A percentile compares a stretch with the other conserved stretches of the same genome.
These are phyloP conservation scores for Strongylocentrotus purpuratus DNA, from an alignment of 35 echinoderm and acorn worm genomes.

Conservation along the genomic window DNA sequence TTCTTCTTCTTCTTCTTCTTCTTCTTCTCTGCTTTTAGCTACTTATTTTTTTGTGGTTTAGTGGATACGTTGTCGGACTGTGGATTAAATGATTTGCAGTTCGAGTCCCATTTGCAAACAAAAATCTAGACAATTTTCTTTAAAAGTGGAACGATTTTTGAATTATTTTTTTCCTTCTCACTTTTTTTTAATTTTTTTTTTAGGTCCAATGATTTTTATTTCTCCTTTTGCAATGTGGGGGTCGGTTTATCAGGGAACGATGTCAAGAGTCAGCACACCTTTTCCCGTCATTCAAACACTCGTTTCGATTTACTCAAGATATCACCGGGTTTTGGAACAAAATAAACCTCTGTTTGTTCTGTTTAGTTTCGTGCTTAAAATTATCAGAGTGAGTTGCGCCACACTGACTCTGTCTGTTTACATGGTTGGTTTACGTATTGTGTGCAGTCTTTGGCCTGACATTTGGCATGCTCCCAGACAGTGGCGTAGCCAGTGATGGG, in stretches of 20 bases:
- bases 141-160: no score
- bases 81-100: no score
- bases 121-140: no score
- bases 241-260: not conserved
- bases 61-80: no score
- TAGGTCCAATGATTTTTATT: no score
- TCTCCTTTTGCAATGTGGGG: not conserved
- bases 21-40: no score
- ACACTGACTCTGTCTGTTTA: not conserved
- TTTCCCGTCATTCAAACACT: constrained; percentile 8
- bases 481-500: not conserved
- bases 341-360: not conserved
- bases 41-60: no score
- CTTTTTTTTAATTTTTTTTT: no score
- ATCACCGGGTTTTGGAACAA: not conserved
- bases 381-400: not conserved
- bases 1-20: no score
- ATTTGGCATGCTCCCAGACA: not conserved
- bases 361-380: not conserved
- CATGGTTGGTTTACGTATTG: not conserved
- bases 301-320: not conserved
- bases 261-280: not conserved
- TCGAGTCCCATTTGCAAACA: no score
- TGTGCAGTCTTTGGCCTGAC: not conserved
- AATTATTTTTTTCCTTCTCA: no score